Percentiles rank a stretch among this genome's conserved stretches.
Evolutionary conservation across 2,888 invertebrate genomes (phyloP).

Genomic region (Syritta pipiens): DNA sequence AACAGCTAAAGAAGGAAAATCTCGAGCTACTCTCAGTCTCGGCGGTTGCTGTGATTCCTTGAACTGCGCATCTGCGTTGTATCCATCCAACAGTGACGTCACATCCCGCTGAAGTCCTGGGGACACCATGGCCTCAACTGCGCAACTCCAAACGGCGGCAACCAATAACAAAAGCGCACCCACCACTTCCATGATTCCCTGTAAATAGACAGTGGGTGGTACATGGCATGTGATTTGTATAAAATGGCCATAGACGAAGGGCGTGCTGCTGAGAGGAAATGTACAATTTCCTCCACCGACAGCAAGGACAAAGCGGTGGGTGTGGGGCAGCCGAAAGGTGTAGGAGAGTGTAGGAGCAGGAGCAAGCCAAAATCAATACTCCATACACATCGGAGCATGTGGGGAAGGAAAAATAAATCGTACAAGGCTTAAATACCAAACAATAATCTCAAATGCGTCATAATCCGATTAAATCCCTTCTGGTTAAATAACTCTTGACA

Average conservation of each 20-base stretch:
- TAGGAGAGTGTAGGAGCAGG: conserved; percentile 15
- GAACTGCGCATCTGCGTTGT: conserved; percentile 53
- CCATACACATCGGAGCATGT: neutral
- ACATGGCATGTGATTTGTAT: conserved; percentile 45
- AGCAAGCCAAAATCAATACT: conserved; percentile 44
- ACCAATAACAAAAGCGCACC: conserved; percentile 57
- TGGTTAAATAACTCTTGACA: conserved; percentile 68
- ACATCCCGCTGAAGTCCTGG: conserved; percentile 53
- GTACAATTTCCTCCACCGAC: conserved; percentile 23
- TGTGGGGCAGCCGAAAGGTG: neutral
- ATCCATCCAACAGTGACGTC: conserved; percentile 66
- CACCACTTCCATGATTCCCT: conserved; percentile 57
- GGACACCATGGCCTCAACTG: conserved; percentile 37
- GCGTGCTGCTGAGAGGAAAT: conserved; percentile 60
- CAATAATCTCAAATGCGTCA: conserved; percentile 68
- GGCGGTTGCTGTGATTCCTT: conserved; percentile 6
- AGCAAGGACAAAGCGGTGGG: neutral
- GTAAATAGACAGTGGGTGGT: conserved; percentile 62
- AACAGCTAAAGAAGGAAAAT: conserved; percentile 70
- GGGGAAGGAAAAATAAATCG: conserved; percentile 51
- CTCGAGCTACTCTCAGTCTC: conserved; percentile 51
- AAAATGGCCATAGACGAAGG: conserved; percentile 63
- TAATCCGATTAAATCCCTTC: conserved; percentile 67
- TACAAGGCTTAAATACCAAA: conserved; percentile 65
- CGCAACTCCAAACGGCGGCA: conserved; percentile 35